Percentiles rank a stretch among this genome's conserved stretches.
Evolutionary conservation across 2,113 vertebrate genomes (phyloP).

Genomic region (Chaenogobius annularis): DNA sequence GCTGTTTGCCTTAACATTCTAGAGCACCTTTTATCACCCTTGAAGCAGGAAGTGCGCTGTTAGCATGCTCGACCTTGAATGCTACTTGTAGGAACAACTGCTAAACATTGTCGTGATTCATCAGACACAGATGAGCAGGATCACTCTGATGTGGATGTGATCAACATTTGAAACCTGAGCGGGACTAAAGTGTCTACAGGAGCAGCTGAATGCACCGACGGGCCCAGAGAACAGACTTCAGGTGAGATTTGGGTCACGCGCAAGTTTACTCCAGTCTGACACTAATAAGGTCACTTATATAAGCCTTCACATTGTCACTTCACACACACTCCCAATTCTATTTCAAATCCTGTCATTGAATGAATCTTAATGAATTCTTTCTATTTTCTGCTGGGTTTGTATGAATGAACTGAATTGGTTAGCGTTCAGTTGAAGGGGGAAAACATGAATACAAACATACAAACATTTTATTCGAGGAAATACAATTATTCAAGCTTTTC

Average conservation of each 20-base stretch:
- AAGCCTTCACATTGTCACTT: slow-evolving; percentile 49
- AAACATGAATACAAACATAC: too few relatives aligned
- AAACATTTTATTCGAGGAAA: too few relatives aligned
- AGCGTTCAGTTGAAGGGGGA: too few relatives aligned
- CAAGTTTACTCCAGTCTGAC: slow-evolving; percentile 53
- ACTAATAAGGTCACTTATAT: slow-evolving; percentile 43
- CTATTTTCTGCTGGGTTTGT: background rate
- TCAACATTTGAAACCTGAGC: slow-evolving; percentile 36
- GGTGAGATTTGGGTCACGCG: slow-evolving; percentile 55
- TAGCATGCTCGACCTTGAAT: too few relatives aligned
- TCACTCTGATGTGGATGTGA: slow-evolving; percentile 22
- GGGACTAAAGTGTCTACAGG: slow-evolving; percentile 22
- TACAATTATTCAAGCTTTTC: too few relatives aligned
- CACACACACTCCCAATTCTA: slow-evolving; percentile 23
- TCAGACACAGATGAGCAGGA: background rate
- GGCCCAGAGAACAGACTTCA: slow-evolving; percentile 37
- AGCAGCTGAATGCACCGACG: slow-evolving; percentile 49
- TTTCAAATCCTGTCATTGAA: slow-evolving; percentile 8
- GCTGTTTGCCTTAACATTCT: too few relatives aligned
- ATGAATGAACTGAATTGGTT: background rate
- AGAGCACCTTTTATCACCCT: too few relatives aligned
- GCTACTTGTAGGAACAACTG: too few relatives aligned
- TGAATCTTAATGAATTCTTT: background rate
- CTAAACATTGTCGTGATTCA: too few relatives aligned
- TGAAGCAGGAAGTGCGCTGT: too few relatives aligned